Evolutionary conservation across 1,140 invertebrate species (phyloP).

Genomic region (Brachionus rotundiformis): DNA sequence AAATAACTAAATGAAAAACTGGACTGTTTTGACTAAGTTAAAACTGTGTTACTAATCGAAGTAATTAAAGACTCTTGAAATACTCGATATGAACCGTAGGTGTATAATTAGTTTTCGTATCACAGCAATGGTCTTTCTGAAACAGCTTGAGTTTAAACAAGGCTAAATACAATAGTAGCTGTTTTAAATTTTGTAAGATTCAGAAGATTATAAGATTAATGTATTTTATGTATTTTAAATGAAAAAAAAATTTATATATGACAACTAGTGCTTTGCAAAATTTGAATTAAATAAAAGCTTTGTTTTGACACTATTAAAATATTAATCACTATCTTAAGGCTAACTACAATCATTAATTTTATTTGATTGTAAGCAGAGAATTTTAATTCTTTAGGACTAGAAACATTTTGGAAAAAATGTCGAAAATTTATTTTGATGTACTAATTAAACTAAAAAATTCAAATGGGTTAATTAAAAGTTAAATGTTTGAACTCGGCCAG

Average conservation of each 20-base stretch:
- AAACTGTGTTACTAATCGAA: neutral
- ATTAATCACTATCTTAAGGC: neutral
- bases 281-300: neutral
- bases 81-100: conserved; percentile 6
- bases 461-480: conserved; percentile 4
- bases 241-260: too few relatives aligned
- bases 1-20: neutral
- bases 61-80: neutral
- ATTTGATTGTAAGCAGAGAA: neutral
- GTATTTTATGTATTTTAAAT: too few relatives aligned
- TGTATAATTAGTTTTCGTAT: neutral
- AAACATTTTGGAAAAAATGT: neutral
- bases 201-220: neutral
- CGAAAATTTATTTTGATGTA: neutral
- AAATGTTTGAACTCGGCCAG: neutral
- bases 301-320: neutral
- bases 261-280: neutral
- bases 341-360: neutral
- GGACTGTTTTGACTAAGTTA: neutral
- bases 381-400: neutral
- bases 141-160: neutral
- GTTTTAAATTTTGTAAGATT: neutral
- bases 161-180: neutral
- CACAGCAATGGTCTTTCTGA: neutral
- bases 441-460: neutral